Percentiles rank a stretch among this genome's conserved stretches.
These are phyloP conservation scores for Eulemur mongoz DNA, from an alignment of 2,797 vertebrate genomes.

Conservation along the genomic window DNA sequence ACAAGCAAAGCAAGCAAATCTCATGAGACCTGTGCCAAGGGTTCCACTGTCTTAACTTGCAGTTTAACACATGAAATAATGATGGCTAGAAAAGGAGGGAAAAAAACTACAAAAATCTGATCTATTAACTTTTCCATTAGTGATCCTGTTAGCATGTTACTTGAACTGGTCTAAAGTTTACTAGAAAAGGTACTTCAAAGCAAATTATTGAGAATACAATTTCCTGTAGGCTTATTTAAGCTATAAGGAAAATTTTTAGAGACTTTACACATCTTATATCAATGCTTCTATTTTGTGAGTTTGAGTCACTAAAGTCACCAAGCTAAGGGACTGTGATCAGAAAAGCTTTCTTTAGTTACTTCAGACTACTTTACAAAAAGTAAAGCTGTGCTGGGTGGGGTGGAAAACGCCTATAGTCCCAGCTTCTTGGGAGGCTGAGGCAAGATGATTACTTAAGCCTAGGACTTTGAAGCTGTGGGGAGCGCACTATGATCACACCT, in stretches of 20 bases:
- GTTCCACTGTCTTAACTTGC: neutral
- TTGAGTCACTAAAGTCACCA: conserved; percentile 1
- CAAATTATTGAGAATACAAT: conserved; percentile 14
- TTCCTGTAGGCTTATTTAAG: neutral
- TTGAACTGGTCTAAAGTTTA: conserved; percentile 15
- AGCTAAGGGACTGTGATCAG: neutral
- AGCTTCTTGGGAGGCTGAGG: neutral
- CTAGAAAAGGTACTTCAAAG: neutral
- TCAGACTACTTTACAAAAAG: neutral
- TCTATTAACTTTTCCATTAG: neutral
- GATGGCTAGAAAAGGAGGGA: neutral
- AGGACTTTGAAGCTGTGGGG: neutral
- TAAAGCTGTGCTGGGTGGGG: neutral
- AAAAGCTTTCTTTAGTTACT: neutral
- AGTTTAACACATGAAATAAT: neutral
- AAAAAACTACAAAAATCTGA: neutral
- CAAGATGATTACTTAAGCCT: neutral
- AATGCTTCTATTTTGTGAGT: neutral
- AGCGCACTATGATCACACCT: neutral
- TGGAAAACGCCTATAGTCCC: neutral
- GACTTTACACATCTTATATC: neutral
- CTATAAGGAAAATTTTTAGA: neutral
- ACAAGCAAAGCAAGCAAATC: neutral
- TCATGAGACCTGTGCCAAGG: neutral
- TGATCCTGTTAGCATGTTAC: neutral